Base-by-base conservation (phyloP, 1,140 invertebrate species). In the Anoplolepis gracilipes region DNA sequence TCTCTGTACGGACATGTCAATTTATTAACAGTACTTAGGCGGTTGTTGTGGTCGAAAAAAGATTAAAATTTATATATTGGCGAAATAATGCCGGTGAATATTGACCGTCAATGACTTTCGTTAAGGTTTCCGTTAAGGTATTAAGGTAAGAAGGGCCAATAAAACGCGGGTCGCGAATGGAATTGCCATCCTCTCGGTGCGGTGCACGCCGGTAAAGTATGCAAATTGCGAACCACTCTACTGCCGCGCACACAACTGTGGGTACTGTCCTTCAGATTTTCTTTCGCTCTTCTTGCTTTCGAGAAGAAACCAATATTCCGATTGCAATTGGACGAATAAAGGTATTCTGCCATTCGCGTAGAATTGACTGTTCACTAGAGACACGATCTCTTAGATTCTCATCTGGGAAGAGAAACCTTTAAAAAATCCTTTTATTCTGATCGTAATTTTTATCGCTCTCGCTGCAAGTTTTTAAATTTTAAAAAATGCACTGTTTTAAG, bases 221-320 rank as follows among this genome's bases (percentile, higher is more conserved):
- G 77, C 65, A 81, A 81, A 81, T 81, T 81, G 77, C 42, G 22
- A 70, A 79, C 69, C 46, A 70, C 33, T 79, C 77, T 39, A 42
- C n/a, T 16, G 57, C 33, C 25, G 10, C 49, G 28, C 46, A 55
- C 49, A 39, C 22, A 57, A 57, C 22, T 30, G 3, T 19, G 19
- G 49, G 22, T 69, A n/a, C 7, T 16, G 64, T 11, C 19, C 16
- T 33, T 13, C 16, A 39, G 39, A 39, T 16, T 57, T 16, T 19
- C 22, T 30, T 70, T 55, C 53, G 16, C 49, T 57, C 25, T 70
- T 39, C 49, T 70, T 79, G 25, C 11, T 4, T 16, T n/a, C 8
- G 10, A 22, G n/a, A 22, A 55, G n/a, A 22, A 70, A 33, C 46
- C 77, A 69, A 67, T 79, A 69, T 69, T 69, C 49, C 39, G 46